Evolutionary conservation across 2,113 vertebrate species (phyloP), one percentile per base, ranked within the genome.

Genomic region (Chaetodon trifascialis): DNA sequence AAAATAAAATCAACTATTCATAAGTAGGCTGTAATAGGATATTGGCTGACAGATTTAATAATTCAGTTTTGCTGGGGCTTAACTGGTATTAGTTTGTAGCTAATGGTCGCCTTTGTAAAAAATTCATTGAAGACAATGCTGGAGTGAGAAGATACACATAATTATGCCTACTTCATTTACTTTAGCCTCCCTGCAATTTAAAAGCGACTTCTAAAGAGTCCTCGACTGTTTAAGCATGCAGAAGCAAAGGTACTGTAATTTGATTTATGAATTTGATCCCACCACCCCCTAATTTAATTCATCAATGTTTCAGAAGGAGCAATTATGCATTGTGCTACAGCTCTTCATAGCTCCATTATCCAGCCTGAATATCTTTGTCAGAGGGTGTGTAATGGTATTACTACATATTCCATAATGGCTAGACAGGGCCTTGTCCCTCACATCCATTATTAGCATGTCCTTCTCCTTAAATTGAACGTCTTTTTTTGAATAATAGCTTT

Each of bases 1-100:
- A 97, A 97, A 97, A 96, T 98, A 96, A 96, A 97, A 97, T 98
- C 96, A 97, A 97, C 96, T 98, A 97, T 97, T 98, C 97, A 97
- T 97, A 97, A 96, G 97, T 93, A 94, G 95, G 78, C 92, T 82
- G 96, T 96, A 97, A 97, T 92, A 83, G 96, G 96, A 97, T 96
- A 96, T 95, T 90, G 94, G 87, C 95, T 95, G 95, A 95, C 92
- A 96, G 95, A 96, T 97, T 98, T 95, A 97, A 97, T 98, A 97
- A 97, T 98, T 97, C 96, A 97, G 96, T 95, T 97, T 97, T 97
- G 94, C 94, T 88, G 89, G 92, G 94, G 91, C 95, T 96, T 96
- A 95, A 95, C 95, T 93, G 95, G 92, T 91, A 91, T 95, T 96
- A 86, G 91, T 95, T 95, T 95, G 95, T 96, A 96, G 94, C 95